Base-by-base conservation (phyloP, 2,888 invertebrate species). In the Ferdinandea cuprea region DNA sequence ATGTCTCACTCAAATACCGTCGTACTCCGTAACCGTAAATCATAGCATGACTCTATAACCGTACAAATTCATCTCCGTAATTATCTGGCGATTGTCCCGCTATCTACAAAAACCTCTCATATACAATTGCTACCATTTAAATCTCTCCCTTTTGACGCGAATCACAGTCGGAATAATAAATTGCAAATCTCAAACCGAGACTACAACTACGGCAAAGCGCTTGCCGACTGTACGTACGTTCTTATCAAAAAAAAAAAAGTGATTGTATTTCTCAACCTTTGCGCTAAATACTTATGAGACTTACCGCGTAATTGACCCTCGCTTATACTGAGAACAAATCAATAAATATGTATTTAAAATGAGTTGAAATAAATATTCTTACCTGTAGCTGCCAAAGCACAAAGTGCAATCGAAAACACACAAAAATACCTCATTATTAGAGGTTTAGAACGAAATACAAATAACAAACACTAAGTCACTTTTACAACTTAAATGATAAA, bases 381-480 rank as follows among this genome's bases (percentile, higher is more conserved):
- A 83, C 83, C 83, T 68, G 63, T 40, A 42, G 63, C 63, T 42
- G 37, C 72, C 54, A 78, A 35, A 30, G 56, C 78, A 42, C 58
- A 68, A 9, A 78, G 7, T 56, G 65, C 46, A 11, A 77, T 21
- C 44, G 66, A 42, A 19, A 44, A 35, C 28, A 71, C 59, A 81
- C 59, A 59, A 21, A 77, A 48, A 40, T 17, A 59, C 71, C 71
- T 77, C 81, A 81, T 81, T 17, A 28, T 32, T 15, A 44, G 32
- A 50, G 35, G 59, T 13, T 17, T 35, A 11, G 15, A 11, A 37
- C 0, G 30, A 3, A 37, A 17, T 35, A 37, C 44, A 25, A 56
- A 13, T 37, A 30, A 59, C 21, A 30, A n/a, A 35, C 13, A 63
- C 61, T 15, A 1, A 44, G 9, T 50, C 35, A 48, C 54, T 46